Conservation (phyloP, 2,113 vertebrate species). For the Ginglymostoma cirratum region DNA sequence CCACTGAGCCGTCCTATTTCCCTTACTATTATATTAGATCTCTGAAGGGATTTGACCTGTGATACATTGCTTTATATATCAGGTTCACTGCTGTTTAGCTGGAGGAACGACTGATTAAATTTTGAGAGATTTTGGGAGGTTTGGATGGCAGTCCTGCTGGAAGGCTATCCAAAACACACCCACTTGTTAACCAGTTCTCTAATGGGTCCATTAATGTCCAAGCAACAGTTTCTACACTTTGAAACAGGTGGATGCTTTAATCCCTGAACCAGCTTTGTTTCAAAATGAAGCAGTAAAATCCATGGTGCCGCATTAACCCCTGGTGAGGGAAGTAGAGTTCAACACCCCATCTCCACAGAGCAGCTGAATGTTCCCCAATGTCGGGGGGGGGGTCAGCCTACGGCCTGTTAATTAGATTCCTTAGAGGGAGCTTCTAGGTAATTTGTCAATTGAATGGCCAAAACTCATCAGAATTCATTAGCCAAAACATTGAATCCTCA, state of each 20-base stretch:
- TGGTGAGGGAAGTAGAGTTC: neutral
- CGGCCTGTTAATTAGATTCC: neutral
- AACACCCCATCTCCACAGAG: neutral
- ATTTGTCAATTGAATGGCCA: neutral
- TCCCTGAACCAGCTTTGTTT: neutral
- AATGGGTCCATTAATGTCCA: neutral
- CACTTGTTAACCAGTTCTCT: neutral
- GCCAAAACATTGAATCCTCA: neutral
- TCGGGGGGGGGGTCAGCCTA: neutral
- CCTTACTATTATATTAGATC: neutral
- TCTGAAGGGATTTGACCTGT: neutral
- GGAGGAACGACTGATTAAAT: neutral
- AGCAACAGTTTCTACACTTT: neutral
- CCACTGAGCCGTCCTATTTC: neutral
- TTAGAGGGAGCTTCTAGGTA: neutral
- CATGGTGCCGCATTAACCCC: neutral
- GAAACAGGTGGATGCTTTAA: neutral
- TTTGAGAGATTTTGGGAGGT: neutral
- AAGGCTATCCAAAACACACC: neutral
- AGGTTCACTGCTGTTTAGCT: neutral
- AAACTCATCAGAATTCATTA: neutral
- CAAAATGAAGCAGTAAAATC: neutral
- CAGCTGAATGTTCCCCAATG: neutral
- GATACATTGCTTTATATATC: neutral
- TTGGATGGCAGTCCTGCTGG: neutral